Evolutionary conservation across 2,113 vertebrate genomes (phyloP), one percentile per base, ranked within the genome.

Genomic region (Rutilus rutilus): DNA sequence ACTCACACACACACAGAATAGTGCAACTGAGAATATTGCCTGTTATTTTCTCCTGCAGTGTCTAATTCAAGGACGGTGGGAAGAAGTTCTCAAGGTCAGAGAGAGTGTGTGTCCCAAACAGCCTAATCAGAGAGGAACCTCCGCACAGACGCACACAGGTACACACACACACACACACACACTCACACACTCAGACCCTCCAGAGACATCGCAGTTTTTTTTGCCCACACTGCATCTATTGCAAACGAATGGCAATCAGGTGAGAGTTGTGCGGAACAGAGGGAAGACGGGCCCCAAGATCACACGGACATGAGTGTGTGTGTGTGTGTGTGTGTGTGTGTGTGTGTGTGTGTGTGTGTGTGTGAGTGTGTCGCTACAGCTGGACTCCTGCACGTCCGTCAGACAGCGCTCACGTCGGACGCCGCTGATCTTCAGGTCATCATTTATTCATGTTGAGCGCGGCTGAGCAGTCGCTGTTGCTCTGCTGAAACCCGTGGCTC

Each of bases 211-310:
- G 15, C 65, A 42, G 69, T 21, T 75, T 23, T 36, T 54, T 21
- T 79, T 73, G n/a, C 57, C 47, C 47, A 83, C 7, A 42, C 77
- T 88, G 74, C 45, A 74, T 69, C 81, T 57, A 86, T 90, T 90
- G 91, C 93, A 93, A 93, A 92, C 89, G 89, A 93, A 54, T 54
- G 17, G 17, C 52, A 54, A 92, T 94, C 91, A 92, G 91, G 86
- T 77, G 87, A 90, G 89, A 23, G 71, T 71, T 71, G 33, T 23
- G 19, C 2, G 0, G 30, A 69, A 33, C 33, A 2, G 7, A 39
- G 65, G 6, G 67, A 71, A 71, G 33, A 71, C 2, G 19, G 33
- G 67, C 67, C 7, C 65, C 6, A 2, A 89, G 91, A 90, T 90
- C 89, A 88, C 85, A 88, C 89, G 90, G 90, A 92, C 52, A 27